These are phyloP conservation scores for Peromyscus aztecus DNA, from an alignment of 2,797 vertebrate genomes.

Conservation along the genomic window DNA sequence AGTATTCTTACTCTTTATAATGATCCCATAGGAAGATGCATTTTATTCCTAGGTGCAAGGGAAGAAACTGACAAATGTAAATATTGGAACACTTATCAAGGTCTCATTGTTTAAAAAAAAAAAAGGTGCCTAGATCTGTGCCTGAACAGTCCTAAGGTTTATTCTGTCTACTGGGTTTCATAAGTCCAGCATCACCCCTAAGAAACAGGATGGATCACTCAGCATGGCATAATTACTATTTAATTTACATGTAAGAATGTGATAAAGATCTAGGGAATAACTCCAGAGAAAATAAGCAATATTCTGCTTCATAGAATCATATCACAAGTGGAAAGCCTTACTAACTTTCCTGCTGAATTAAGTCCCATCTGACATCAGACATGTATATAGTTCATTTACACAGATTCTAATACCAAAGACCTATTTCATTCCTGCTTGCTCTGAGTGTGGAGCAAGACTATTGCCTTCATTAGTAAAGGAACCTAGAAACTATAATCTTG, in stretches of 20 bases:
- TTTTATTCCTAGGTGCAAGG: not conserved
- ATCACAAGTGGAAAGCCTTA: not conserved
- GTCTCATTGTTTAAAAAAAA: not conserved
- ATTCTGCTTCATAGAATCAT: not conserved
- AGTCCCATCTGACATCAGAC: not conserved
- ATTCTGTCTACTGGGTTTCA: not conserved
- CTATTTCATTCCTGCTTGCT: not conserved
- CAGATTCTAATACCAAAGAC: not conserved
- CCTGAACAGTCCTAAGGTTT: fast-evolving
- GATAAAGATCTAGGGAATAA: not conserved
- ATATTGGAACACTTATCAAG: not conserved
- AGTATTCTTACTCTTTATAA: not conserved
- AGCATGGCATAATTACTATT: not conserved
- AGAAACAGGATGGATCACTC: not conserved
- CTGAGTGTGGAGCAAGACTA: not conserved
- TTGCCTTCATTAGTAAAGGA: not conserved
- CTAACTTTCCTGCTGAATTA: not conserved
- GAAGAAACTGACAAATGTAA: not conserved
- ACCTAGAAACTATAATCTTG: not conserved
- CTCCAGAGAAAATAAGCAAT: not conserved
- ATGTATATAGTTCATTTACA: not conserved
- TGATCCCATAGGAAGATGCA: not conserved
- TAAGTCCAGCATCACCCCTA: not conserved
- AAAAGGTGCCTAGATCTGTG: not conserved
- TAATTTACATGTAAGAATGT: not conserved